Evolutionary conservation across 2,888 invertebrate species (phyloP).

Genomic region (Chromoteleia sp.): DNA sequence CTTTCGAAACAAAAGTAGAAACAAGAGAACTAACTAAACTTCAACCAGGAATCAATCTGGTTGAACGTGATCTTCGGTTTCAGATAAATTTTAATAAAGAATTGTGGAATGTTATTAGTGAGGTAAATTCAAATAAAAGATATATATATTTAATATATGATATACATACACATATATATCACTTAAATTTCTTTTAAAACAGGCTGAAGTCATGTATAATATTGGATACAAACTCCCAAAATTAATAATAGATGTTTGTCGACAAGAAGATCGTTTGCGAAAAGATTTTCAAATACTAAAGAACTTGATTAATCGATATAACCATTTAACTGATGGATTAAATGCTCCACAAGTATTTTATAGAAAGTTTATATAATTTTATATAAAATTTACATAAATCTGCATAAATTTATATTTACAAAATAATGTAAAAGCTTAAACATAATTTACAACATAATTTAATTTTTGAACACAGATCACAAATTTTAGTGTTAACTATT

Average conservation of each 20-base stretch:
- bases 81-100: constrained; percentile 88
- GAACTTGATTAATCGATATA: constrained; percentile 88
- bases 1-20: background rate
- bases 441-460: too few relatives aligned
- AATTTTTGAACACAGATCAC: too few relatives aligned
- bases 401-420: too few relatives aligned
- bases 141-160: background rate
- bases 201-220: constrained; percentile 90
- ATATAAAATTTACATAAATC: too few relatives aligned
- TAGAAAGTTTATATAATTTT: background rate
- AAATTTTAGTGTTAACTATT: too few relatives aligned
- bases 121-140: constrained; percentile 83
- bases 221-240: constrained; percentile 87
- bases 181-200: background rate
- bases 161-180: background rate
- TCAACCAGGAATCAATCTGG: background rate
- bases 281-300: constrained; percentile 88
- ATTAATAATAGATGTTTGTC: constrained; percentile 86
- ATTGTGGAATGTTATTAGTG: constrained; percentile 89
- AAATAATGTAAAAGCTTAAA: too few relatives aligned
- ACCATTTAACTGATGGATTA: constrained; percentile 87
- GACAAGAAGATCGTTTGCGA: constrained; percentile 88
- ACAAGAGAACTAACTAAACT: background rate
- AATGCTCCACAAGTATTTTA: constrained; percentile 88
- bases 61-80: constrained; percentile 82